These are phyloP conservation scores for Endomychus coccineus DNA, from an alignment of 2,888 invertebrate species.

Conservation along the genomic window DNA sequence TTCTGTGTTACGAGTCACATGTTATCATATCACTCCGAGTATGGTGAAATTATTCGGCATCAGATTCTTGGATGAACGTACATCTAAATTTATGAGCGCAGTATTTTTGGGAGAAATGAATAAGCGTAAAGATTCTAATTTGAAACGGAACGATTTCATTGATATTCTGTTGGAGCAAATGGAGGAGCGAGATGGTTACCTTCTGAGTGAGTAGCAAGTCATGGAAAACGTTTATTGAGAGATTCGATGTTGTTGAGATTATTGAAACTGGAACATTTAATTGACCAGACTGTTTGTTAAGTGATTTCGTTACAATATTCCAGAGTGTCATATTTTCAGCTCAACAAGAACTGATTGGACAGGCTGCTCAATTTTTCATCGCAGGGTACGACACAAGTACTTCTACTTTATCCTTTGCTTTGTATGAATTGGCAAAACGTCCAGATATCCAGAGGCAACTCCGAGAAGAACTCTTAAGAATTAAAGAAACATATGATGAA, in stretches of 20 bases:
- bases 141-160: constrained; percentile 18
- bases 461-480: constrained; percentile 36
- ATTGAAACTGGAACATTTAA: too few species aligned
- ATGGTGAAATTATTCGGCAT: constrained; percentile 17
- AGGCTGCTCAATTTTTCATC: constrained; percentile 43
- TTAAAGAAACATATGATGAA: constrained; percentile 27
- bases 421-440: constrained; percentile 42
- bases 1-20: constrained; percentile 9
- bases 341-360: constrained; percentile 34
- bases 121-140: constrained; percentile 12
- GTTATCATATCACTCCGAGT: constrained; percentile 17
- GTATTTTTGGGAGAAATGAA: constrained; percentile 17
- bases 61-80: constrained; percentile 16
- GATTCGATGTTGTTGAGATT: too few species aligned
- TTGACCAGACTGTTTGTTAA: neutral
- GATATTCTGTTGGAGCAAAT: constrained; percentile 17
- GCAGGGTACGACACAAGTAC: constrained; percentile 48
- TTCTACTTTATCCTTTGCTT: constrained; percentile 38
- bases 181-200: too few species aligned
- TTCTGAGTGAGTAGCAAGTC: constrained; percentile 11
- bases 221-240: constrained; percentile 13
- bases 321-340: constrained; percentile 21
- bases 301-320: too few species aligned
- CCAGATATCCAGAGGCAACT: constrained; percentile 41
- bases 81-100: constrained; percentile 12